Conservation (phyloP, 2,888 invertebrate species). For the Drymonia ruficornis region DNA sequence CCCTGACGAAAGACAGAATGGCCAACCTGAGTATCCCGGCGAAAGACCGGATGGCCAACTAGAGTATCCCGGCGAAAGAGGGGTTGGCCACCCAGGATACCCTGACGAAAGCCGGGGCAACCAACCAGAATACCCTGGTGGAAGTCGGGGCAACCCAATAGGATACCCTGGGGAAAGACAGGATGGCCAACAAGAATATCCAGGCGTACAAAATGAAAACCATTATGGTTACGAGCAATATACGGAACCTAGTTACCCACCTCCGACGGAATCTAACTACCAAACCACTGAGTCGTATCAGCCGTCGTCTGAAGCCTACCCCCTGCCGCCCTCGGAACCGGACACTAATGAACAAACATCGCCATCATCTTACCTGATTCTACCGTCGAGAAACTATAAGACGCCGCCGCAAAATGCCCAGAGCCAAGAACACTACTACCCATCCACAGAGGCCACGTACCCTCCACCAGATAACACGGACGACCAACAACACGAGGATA, state of each 20-base stretch:
- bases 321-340: not conserved
- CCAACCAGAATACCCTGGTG: not conserved
- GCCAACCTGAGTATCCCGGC: slow-evolving; percentile 1
- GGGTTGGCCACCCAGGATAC: not conserved
- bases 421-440: not conserved
- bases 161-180: not conserved
- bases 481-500: slow-evolving; percentile 24
- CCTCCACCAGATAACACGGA: not conserved
- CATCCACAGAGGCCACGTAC: not conserved
- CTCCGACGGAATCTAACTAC: slow-evolving; percentile 20
- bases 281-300: slow-evolving; percentile 18
- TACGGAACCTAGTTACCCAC: slow-evolving; percentile 17
- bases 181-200: not conserved
- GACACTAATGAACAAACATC: not conserved
- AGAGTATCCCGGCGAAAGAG: not conserved
- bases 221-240: slow-evolving; percentile 19
- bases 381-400: not conserved
- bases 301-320: not conserved
- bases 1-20: slow-evolving; percentile 6
- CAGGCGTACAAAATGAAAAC: not conserved
- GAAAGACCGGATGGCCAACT: not conserved
- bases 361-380: not conserved
- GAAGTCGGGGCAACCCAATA: not conserved
- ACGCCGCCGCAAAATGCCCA: not conserved
- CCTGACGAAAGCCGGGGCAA: not conserved